Percentiles rank a stretch among this genome's conserved stretches.
These are phyloP conservation scores for Tetragnatha versicolor DNA, from an alignment of 1,140 invertebrate species.

Conservation along the genomic window DNA sequence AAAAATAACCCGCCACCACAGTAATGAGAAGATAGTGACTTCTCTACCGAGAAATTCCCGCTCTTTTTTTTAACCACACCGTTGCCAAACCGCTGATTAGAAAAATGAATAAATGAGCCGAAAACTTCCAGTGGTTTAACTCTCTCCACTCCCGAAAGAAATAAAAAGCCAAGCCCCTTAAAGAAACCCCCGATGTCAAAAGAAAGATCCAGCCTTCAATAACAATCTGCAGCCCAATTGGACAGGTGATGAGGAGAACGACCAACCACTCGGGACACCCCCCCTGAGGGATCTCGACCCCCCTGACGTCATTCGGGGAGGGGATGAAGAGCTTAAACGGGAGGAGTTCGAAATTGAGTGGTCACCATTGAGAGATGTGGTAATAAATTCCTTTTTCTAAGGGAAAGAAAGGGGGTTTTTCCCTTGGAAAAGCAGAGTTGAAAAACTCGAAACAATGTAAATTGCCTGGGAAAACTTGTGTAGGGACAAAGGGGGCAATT, in stretches of 20 bases:
- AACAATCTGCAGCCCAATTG: constrained; percentile 21
- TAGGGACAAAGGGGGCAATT: no score
- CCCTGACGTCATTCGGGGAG: neutral
- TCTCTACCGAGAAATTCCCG: no score
- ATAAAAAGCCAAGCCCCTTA: no score
- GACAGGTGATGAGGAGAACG: constrained; percentile 7
- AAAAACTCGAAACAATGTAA: no score
- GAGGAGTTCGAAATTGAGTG: neutral
- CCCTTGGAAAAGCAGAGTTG: neutral
- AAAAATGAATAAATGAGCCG: no score
- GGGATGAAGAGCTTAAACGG: constrained; percentile 27
- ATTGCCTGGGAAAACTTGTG: no score
- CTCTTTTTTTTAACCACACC: no score
- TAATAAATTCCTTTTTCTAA: constrained; percentile 6
- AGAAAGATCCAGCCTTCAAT: constrained; percentile 10
- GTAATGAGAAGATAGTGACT: no score
- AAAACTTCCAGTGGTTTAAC: no score
- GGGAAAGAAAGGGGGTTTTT: neutral
- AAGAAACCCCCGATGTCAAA: constrained; percentile 7
- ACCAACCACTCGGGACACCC: constrained; percentile 11
- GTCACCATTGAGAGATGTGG: neutral
- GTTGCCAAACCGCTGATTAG: no score
- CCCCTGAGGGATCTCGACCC: neutral
- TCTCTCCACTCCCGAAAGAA: no score
- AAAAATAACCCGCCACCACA: no score